Evolutionary conservation across 2,113 vertebrate species (phyloP).

Genomic region (Clarias macrocephalus): DNA sequence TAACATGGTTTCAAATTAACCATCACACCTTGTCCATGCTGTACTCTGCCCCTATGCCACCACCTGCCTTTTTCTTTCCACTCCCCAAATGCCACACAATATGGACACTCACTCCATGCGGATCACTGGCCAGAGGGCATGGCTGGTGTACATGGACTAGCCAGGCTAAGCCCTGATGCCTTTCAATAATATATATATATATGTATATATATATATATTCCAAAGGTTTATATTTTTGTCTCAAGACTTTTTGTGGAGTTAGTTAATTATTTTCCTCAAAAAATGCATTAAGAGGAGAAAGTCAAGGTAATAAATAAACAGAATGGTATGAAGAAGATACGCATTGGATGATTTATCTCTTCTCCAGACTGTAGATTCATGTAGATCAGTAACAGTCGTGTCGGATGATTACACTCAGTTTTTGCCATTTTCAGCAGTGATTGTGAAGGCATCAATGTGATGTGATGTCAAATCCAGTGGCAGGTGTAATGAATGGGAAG

Average conservation of each 20-base stretch:
- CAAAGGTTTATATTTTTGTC: neutral
- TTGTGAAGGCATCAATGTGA: neutral
- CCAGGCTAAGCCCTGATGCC: neutral
- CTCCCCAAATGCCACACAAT: constrained; percentile 37
- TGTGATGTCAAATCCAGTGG: neutral
- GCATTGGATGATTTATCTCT: neutral
- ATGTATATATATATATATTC: neutral
- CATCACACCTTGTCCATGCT: constrained; percentile 26
- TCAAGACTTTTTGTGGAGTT: neutral
- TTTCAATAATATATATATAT: neutral
- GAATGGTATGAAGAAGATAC: neutral
- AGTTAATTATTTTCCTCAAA: neutral
- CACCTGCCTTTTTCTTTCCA: constrained; percentile 48
- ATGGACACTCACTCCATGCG: constrained; percentile 38
- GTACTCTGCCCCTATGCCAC: constrained; percentile 24
- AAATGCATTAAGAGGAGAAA: neutral
- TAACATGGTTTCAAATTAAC: neutral
- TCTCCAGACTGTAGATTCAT: neutral
- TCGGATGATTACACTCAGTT: neutral
- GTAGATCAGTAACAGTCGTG: neutral
- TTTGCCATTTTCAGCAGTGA: neutral
- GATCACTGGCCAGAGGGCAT: neutral
- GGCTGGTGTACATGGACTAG: neutral
- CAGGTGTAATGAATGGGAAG: neutral
- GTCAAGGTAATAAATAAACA: neutral